phyloP scores from a whole-genome alignment of 2,797 vertebrate species.

The Yasuhikotakia modesta region DNA sequence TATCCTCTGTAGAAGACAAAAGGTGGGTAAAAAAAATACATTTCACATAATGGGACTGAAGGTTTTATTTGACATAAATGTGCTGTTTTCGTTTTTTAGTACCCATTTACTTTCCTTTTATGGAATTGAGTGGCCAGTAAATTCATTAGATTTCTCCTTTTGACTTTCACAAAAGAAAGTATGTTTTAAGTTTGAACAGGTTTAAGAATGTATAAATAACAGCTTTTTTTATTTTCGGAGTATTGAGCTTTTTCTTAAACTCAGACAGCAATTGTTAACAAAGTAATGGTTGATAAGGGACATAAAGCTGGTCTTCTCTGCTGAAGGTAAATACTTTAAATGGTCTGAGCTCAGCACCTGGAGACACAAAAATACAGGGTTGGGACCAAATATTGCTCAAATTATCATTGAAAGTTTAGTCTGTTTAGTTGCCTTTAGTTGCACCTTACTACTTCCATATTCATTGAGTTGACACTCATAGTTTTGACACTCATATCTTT shows the following conservation, averaged over 20 bases:
- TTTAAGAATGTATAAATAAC: too few relatives aligned
- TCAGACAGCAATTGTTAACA: constrained; percentile 7
- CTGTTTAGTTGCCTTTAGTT: not conserved
- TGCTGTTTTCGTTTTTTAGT: not conserved
- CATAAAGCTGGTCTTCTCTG: not conserved
- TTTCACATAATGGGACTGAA: not conserved
- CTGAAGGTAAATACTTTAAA: not conserved
- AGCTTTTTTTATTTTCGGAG: not conserved
- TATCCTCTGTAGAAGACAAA: not conserved
- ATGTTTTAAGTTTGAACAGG: too few relatives aligned
- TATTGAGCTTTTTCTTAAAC: not conserved
- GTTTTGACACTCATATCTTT: not conserved
- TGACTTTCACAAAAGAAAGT: not conserved
- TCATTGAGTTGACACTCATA: not conserved
- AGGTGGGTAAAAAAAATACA: too few relatives aligned
- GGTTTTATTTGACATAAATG: not conserved
- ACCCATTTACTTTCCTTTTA: not conserved
- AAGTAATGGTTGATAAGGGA: constrained; percentile 12
- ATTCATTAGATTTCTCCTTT: not conserved
- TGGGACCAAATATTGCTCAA: not conserved
- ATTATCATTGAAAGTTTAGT: not conserved
- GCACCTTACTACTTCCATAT: not conserved
- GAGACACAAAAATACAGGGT: not conserved
- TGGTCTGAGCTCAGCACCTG: not conserved
- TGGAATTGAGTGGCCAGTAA: not conserved